phyloP scores from a whole-genome alignment of 2,888 invertebrate species.

The Scelioninae gen. 1 region DNA sequence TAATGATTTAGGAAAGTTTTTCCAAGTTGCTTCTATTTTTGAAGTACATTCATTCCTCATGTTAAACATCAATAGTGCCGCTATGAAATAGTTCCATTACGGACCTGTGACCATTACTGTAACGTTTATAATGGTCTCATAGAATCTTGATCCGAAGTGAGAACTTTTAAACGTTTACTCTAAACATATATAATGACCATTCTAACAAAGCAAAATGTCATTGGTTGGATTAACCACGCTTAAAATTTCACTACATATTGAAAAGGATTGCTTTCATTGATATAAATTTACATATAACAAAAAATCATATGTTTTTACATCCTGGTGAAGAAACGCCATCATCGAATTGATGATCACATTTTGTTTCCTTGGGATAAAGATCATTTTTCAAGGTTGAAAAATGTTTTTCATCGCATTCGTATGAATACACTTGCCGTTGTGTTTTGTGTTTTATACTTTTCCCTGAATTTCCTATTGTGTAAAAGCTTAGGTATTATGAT shows the following conservation, averaged over 20 bases:
- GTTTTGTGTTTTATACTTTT: conserved; percentile 30
- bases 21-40: conserved; percentile 11
- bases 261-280: conserved; percentile 13
- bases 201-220: conserved; percentile 7
- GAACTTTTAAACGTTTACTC: too few relatives aligned
- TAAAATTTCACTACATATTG: too few relatives aligned
- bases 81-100: conserved; percentile 46
- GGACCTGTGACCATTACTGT: conserved; percentile 23
- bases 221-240: too few relatives aligned
- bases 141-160: conserved; percentile 1
- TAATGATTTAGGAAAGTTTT: too few relatives aligned
- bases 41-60: conserved; percentile 26
- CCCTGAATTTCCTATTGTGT: conserved; percentile 41
- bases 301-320: conserved; percentile 23
- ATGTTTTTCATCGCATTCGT: conserved; percentile 34
- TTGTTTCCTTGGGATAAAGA: conserved; percentile 27
- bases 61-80: conserved; percentile 52
- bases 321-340: conserved; percentile 16
- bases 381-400: conserved; percentile 62
- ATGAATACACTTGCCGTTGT: conserved; percentile 31
- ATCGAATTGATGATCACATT: conserved; percentile 40
- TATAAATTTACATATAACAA: conserved; percentile 46
- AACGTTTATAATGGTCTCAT: conserved; percentile 48
- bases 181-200: conserved; percentile 13
- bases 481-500: conserved; percentile 10